These are phyloP conservation scores for Chionomys nivalis DNA, from an alignment of 2,113 vertebrate genomes.

Conservation along the genomic window DNA sequence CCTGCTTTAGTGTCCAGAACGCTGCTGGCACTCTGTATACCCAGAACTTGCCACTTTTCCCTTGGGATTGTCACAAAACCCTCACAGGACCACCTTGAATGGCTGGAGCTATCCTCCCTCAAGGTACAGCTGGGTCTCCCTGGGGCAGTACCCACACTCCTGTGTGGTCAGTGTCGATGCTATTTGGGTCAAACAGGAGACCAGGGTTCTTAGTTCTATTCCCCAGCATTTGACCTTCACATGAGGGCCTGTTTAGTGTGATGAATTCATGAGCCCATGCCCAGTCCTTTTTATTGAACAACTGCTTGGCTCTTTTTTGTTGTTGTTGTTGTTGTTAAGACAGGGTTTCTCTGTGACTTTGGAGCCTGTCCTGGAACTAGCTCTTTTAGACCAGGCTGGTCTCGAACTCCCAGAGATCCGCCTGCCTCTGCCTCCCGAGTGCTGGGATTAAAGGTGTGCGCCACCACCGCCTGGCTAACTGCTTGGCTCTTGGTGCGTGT, in stretches of 20 bases:
- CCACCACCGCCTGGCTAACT: no score
- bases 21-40: neutral
- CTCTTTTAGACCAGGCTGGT: no score
- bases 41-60: neutral
- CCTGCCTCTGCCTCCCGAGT: no score
- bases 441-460: no score
- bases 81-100: neutral
- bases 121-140: neutral
- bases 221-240: neutral
- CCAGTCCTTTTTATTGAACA: neutral
- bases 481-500: neutral
- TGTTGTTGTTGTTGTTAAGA: no score
- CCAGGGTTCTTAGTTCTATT: neutral
- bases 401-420: no score
- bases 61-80: neutral
- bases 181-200: neutral
- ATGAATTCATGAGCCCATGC: neutral
- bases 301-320: neutral
- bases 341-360: no score
- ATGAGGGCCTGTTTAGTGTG: neutral
- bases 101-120: neutral
- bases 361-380: no score
- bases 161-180: neutral
- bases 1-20: neutral
- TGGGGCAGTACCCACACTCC: neutral